Evolutionary conservation across 2,113 vertebrate genomes (phyloP), one percentile per base, ranked within the genome.

Genomic region (Sphyrna mokarran): DNA sequence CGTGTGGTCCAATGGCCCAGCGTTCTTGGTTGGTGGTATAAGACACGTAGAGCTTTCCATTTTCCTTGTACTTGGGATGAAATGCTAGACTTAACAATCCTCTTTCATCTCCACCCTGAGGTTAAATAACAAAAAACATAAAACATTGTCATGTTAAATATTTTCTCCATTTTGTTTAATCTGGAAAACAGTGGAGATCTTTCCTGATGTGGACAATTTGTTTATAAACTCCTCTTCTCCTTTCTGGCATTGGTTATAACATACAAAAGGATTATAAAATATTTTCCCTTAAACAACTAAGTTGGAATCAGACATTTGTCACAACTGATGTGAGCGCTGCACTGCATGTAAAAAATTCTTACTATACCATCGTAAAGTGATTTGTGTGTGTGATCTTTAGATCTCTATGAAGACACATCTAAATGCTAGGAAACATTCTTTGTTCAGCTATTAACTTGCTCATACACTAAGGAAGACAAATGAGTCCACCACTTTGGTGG

Each of bases 51-150:
- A 99, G 98, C 98, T 99, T 99, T 98, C 99, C 99, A 98, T 99
- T 99, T 98, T 99, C 99, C 98, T 99, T 99, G 97, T 99, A 99
- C 98, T 98, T 99, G 98, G 99, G 99, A 97, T 99, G 99, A 98
- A 99, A 99, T 99, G 98, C 98, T 98, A 99, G 98, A 98, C 99
- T 99, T 98, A 99, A 98, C 97, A 99, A 98, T 97, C 99, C 99
- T 97, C 99, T 99, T 99, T 99, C 99, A 99, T 99, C 99, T 98
- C 99, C 99, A 97, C 98, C 98, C 99, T 99, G 99, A 98, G 98
- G 98, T 99, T 98, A 99, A 98, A 98, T 98, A 98, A 98, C 98
- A 98, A 99, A 98, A 98, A 99, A 98, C 98, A 99, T 98, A 99
- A 99, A 99, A 98, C 98, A 98, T 98, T 97, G 98, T 98, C 98